Percentiles rank a stretch among this genome's conserved stretches.
Evolutionary conservation across 2,797 vertebrate genomes (phyloP).

Genomic region (Hypotaenidia okinawae): DNA sequence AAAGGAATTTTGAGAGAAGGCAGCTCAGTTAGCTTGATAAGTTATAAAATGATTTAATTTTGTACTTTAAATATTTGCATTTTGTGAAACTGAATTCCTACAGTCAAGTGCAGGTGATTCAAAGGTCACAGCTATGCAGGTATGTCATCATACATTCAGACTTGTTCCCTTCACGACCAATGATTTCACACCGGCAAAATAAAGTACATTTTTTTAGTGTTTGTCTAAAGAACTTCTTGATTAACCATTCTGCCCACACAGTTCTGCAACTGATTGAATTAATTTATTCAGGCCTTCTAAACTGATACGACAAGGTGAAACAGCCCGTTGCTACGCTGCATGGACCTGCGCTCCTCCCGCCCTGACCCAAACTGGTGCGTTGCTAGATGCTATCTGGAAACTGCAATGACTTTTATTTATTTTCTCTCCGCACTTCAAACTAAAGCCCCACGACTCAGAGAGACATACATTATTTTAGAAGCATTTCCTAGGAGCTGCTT

Average conservation of each 20-base stretch:
- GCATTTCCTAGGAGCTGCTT: not conserved
- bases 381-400: not conserved
- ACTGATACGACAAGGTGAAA: not conserved
- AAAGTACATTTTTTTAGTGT: not conserved
- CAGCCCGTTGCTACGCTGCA: accelerated
- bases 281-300: not conserved
- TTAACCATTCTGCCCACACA: not conserved
- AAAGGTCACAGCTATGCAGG: not conserved
- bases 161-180: not conserved
- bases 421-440: not conserved
- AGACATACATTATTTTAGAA: not conserved
- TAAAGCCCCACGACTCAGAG: not conserved
- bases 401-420: not conserved
- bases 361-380: not conserved
- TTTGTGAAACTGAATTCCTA: slow-evolving; percentile 43
- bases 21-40: not conserved
- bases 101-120: slow-evolving; percentile 12
- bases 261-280: not conserved
- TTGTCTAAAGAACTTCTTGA: not conserved
- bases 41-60: not conserved
- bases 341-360: not conserved
- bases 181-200: not conserved
- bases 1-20: slow-evolving; percentile 25
- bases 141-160: not conserved
- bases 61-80: slow-evolving; percentile 46